These are phyloP conservation scores for Rhineura floridana DNA, from an alignment of 2,113 vertebrate genomes.

Conservation along the genomic window DNA sequence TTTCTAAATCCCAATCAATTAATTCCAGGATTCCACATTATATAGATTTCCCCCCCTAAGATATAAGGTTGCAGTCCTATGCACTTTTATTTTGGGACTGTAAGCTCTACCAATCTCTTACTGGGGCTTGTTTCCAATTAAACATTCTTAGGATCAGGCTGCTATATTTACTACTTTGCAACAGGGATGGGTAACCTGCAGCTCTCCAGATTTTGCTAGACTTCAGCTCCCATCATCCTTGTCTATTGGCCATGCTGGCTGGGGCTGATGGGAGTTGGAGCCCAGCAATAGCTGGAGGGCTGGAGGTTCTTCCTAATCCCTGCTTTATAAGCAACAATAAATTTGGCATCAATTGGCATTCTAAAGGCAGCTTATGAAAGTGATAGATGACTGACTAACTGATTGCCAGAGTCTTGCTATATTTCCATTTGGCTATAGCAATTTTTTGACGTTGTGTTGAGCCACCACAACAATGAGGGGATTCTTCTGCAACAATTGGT, in stretches of 20 bases:
- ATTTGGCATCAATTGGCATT: neutral
- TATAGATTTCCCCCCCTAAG: neutral
- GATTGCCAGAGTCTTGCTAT: neutral
- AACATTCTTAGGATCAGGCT: neutral
- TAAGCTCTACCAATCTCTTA: neutral
- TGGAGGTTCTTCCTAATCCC: neutral
- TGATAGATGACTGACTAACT: too few species aligned
- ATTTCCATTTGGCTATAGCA: neutral
- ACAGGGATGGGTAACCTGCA: neutral
- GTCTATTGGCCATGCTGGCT: neutral
- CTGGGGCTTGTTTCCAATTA: neutral
- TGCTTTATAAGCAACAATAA: too few species aligned
- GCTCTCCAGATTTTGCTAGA: neutral
- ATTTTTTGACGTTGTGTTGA: neutral
- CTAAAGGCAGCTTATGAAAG: neutral
- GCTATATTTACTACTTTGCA: neutral
- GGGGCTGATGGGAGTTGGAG: neutral
- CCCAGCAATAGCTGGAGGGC: neutral
- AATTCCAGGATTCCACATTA: neutral
- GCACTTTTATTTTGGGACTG: neutral
- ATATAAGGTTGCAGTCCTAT: neutral
- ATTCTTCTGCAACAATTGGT: neutral
- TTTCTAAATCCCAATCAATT: neutral
- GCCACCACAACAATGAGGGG: neutral
- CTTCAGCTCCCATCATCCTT: neutral